Conservation (phyloP, 2,888 invertebrate species). For the Hydropsyche betteni region DNA sequence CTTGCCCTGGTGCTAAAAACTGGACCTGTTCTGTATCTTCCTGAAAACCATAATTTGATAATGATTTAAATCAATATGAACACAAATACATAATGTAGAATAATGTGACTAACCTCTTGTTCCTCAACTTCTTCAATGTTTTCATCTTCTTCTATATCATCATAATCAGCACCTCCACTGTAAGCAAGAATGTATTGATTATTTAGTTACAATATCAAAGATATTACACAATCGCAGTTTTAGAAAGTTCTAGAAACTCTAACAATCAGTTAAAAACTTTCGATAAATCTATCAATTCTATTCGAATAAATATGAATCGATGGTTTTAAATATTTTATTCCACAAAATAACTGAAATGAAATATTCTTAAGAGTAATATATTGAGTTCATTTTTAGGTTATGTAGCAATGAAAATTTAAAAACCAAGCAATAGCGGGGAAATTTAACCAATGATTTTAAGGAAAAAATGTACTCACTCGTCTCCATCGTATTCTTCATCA, state of each 20-base stretch:
- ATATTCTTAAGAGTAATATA: too few relatives aligned
- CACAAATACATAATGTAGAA: background rate
- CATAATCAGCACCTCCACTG: constrained; percentile 83
- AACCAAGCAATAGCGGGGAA: too few relatives aligned
- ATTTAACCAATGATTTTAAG: background rate
- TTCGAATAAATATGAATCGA: too few relatives aligned
- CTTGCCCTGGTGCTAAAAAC: constrained; percentile 81
- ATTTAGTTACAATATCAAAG: too few relatives aligned
- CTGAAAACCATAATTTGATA: constrained; percentile 52
- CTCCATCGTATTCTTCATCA: constrained; percentile 87
- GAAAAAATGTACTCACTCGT: constrained; percentile 69
- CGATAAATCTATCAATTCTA: too few relatives aligned
- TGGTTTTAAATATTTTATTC: too few relatives aligned
- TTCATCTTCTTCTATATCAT: constrained; percentile 89
- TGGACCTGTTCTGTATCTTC: constrained; percentile 89
- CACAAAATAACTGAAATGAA: too few relatives aligned
- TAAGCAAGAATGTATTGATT: constrained; percentile 44
- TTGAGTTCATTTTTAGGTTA: background rate
- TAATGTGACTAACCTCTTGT: constrained; percentile 67
- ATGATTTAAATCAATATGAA: background rate
- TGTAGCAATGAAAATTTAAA: background rate
- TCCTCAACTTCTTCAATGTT: constrained; percentile 88
- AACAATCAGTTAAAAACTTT: too few relatives aligned
- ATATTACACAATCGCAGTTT: background rate
- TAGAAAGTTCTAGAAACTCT: background rate